phyloP scores from a whole-genome alignment of 37 sponge, comb jelly and placozoan species.

The Mnemiopsis leidyi region DNA sequence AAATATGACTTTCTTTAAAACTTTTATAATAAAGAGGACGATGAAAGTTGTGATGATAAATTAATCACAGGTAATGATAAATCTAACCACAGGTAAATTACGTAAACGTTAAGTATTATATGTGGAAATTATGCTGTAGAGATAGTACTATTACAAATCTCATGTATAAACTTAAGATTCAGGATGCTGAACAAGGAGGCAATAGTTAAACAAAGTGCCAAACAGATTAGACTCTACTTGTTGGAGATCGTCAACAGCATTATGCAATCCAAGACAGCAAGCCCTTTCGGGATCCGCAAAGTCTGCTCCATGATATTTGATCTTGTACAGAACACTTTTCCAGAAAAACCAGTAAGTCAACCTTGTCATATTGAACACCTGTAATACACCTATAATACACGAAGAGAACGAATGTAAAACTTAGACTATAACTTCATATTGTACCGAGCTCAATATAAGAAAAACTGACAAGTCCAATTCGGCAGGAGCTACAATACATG shows the following conservation, averaged over 20 bases:
- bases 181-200: slow-evolving; percentile 57
- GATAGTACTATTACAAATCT: too few relatives aligned
- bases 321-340: neutral
- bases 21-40: too few relatives aligned
- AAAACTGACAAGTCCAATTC: neutral
- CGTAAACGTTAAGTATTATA: too few relatives aligned
- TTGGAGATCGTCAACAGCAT: neutral
- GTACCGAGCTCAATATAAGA: neutral
- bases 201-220: slow-evolving; percentile 19
- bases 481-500: slow-evolving; percentile 76
- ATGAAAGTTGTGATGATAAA: too few relatives aligned
- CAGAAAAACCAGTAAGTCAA: slow-evolving; percentile 20
- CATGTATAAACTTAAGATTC: too few relatives aligned
- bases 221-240: neutral
- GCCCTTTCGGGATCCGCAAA: slow-evolving; percentile 34
- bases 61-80: too few relatives aligned
- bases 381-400: too few relatives aligned
- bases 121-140: too few relatives aligned
- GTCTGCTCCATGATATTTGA: slow-evolving; percentile 43
- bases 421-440: neutral
- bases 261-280: neutral
- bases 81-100: too few relatives aligned
- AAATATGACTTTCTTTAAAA: too few relatives aligned
- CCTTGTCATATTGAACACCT: too few relatives aligned
- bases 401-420: too few relatives aligned